Percentiles rank a stretch among this genome's conserved stretches.
phyloP scores from a whole-genome alignment of 1,140 invertebrate genomes.

The Plodia interpunctella region DNA sequence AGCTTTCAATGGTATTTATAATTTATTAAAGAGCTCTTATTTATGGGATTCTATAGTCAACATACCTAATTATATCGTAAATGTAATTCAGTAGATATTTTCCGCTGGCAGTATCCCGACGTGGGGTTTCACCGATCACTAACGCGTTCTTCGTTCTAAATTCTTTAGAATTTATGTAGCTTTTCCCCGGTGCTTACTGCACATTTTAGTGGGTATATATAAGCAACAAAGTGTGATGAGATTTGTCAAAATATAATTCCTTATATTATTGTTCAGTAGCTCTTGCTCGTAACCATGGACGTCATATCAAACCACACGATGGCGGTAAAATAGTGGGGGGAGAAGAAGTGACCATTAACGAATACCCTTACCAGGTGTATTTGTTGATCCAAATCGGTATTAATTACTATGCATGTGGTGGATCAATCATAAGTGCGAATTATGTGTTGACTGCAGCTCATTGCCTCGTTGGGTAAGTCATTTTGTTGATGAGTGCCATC shows the following conservation, averaged over 20 bases:
- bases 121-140: no score
- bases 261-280: neutral
- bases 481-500: no score
- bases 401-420: constrained; percentile 51
- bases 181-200: no score
- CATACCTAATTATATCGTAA: no score
- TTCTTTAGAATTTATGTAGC: no score
- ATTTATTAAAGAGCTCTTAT: no score
- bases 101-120: no score
- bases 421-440: constrained; percentile 49
- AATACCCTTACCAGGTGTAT: constrained; percentile 53
- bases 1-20: neutral
- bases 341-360: constrained; percentile 42
- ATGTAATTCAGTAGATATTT: no score
- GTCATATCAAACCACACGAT: neutral
- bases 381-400: constrained; percentile 32
- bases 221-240: no score
- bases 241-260: neutral
- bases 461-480: constrained; percentile 35
- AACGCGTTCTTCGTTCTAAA: no score
- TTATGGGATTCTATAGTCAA: no score
- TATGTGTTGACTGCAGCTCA: constrained; percentile 58
- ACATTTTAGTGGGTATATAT: no score
- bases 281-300: constrained; percentile 11
- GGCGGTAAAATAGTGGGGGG: constrained; percentile 58